Base-by-base conservation (phyloP, 2,888 invertebrate genomes). In the Rhaphigaster nebulosa region DNA sequence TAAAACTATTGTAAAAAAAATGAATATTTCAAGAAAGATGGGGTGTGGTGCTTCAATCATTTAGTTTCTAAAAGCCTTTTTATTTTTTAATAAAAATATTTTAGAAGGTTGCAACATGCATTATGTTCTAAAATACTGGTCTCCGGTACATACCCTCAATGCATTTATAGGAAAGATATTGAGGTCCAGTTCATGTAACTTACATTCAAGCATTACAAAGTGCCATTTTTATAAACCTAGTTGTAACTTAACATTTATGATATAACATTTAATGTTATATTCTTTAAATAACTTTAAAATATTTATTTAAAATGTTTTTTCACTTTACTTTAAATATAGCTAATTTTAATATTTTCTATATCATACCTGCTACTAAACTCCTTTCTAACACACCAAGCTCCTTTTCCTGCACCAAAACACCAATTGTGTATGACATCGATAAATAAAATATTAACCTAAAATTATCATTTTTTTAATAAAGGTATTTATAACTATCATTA, bases 381-480 rank as follows among this genome's bases (percentile, higher is more conserved):
- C 93, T 92, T 90, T 93, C 93, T 80, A 93, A 90, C 15, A 93
- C 91, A 12, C 93, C 93, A 56, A 92, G 92, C 90, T 92, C 91
- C 91, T 93, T 93, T 90, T 93, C 93, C 92, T 93, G 93, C 10
- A 93, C 90, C 56, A 93, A 92, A 20, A 93, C 93, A 54, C 93
- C 93, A 20, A 93, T 93, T 12, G 93, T 93, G 88, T 93, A 93
- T 15, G 93, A 92, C 93, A 93, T 92, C 10, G 93, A 93, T 15
- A 93, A 91, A 89, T 93, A 93, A 90, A 93, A 93, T 90, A 93
- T 92, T 65, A 93, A 92, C 88, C 93, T 93, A 91, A 54, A 50
- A 87, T 29, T 20, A 50, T 23, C 5, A 90, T 54, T 90, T 45
- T 34, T 34, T 52, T n/a, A 29, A 89, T 88, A 87, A 90, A n/a